phyloP scores from a whole-genome alignment of 2,797 vertebrate genomes.

The Buphagus erythrorhynchus region DNA sequence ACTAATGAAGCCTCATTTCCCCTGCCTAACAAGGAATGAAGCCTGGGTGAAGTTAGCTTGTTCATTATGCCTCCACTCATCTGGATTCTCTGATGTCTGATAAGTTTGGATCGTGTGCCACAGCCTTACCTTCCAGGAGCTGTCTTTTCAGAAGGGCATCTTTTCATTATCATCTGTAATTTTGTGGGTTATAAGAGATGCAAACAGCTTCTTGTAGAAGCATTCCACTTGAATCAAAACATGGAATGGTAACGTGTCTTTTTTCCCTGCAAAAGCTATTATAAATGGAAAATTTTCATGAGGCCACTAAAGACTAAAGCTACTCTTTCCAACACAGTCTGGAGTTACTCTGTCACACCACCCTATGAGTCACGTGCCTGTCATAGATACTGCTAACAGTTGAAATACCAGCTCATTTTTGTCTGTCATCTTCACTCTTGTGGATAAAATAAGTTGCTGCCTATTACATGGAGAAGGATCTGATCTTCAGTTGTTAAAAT shows the following conservation, averaged over 20 bases:
- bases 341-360: neutral
- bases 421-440: neutral
- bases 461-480: neutral
- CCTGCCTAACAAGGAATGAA: neutral
- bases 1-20: conserved; percentile 23
- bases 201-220: neutral
- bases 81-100: neutral
- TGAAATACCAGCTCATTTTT: neutral
- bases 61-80: neutral
- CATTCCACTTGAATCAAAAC: neutral
- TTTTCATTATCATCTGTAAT: neutral
- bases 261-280: neutral
- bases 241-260: neutral
- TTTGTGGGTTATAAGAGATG: neutral
- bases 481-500: neutral
- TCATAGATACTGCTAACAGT: neutral
- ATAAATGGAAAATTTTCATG: neutral
- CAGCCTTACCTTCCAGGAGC: neutral
- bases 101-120: neutral
- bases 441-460: neutral
- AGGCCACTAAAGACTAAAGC: neutral
- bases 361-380: rapidly evolving
- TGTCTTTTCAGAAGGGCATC: neutral
- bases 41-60: neutral
- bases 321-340: neutral